Base-by-base conservation (phyloP, 2,113 vertebrate species). In the Sapajus apella region DNA sequence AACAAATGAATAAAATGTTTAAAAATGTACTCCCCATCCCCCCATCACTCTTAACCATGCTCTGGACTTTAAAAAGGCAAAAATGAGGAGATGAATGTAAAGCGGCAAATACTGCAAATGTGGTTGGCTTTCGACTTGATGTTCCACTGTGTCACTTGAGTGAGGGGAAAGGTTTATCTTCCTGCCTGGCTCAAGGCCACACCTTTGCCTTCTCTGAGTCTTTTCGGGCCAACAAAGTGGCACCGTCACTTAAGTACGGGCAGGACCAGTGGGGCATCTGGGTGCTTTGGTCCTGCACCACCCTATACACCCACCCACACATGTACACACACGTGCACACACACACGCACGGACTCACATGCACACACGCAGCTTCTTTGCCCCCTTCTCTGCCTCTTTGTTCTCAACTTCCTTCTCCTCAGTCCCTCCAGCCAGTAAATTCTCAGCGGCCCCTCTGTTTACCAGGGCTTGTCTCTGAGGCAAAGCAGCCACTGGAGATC, bases 381-480 rank as follows among this genome's bases (percentile, higher is more conserved):
- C 14, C 37, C 35, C 5, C 18, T 81, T 90, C 20, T 90, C 85
- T 82, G 50, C 68, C 61, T 82, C 37, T 97, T 80, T 61, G 45
- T n/a, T 96, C 68, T 68, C 89, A 91, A 43, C 73, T 68, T 79
- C 55, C 81, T 94, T 61, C 32, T 85, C 58, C 35, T 86, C 45
- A 40, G 1, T 89, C 12, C 75, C 61, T 90, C 64, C 50, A 61
- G 27, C 76, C 93, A 92, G 55, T 80, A 84, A 84, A 87, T 80
- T 77, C 66, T 45, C 81, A 90, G 35, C 73, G 30, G 8, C 52
- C 37, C 50, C 56, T 82, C 58, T 56, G 30, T 86, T 85, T 56
- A 56, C 47, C 76, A 68, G 70, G 56, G 47, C 35, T 64, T 64
- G 21, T 35, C 37, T 97, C 64, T 75, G 47, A 81, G 52, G 61